A percentile compares a stretch with the other conserved stretches of the same genome.
phyloP scores from a whole-genome alignment of 2,113 vertebrate genomes.

The Lontra canadensis region DNA sequence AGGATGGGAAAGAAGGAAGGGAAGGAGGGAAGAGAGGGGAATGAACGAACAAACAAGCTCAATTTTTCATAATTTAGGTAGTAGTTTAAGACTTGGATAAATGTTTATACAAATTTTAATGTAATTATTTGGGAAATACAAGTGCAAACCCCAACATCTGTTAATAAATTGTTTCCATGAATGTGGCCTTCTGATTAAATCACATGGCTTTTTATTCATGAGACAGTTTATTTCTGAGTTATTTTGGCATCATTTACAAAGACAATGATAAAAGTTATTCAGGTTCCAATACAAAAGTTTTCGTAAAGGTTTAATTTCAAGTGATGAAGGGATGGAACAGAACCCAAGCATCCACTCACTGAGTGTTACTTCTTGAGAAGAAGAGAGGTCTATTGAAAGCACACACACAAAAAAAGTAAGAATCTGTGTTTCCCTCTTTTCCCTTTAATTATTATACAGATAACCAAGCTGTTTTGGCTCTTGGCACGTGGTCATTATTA shows the following conservation, averaged over 20 bases:
- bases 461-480: not conserved
- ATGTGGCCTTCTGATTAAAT: not conserved
- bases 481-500: not conserved
- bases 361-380: not conserved
- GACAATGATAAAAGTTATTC: not conserved
- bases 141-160: not conserved
- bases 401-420: not conserved
- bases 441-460: not conserved
- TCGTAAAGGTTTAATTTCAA: not conserved
- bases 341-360: not conserved
- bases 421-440: not conserved
- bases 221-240: not conserved
- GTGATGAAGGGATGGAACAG: not conserved
- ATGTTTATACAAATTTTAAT: not conserved
- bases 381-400: not conserved
- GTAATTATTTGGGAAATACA: not conserved
- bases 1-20: not conserved
- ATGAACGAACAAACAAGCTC: not conserved
- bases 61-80: not conserved
- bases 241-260: not conserved
- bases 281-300: not conserved
- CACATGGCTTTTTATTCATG: not conserved
- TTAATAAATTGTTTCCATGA: not conserved
- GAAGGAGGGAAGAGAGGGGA: rapidly evolving
- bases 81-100: not conserved